phyloP scores from a whole-genome alignment of 2,888 invertebrate species.

The Lasioglossum villosulum region DNA sequence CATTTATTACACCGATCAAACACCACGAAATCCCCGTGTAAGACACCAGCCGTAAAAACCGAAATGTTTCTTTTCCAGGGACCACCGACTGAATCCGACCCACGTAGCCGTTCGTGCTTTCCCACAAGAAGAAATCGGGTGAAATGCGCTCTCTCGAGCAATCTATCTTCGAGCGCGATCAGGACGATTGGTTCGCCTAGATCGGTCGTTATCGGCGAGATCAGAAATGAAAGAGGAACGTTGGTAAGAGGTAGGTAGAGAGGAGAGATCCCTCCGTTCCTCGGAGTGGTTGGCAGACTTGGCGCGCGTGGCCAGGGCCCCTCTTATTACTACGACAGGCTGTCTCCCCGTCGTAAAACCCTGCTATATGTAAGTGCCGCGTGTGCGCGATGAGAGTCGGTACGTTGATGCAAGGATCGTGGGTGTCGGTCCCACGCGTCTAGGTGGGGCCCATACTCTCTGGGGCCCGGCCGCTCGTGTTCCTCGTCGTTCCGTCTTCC shows the following conservation, averaged over 20 bases:
- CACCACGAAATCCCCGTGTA: neutral
- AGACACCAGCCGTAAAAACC: neutral
- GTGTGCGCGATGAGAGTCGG: slow-evolving; percentile 74
- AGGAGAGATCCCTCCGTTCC: slow-evolving; percentile 56
- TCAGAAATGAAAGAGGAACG: slow-evolving; percentile 71
- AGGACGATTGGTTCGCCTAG: slow-evolving; percentile 23
- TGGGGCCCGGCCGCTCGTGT: slow-evolving; percentile 60
- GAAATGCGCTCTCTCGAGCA: neutral
- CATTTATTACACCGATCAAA: neutral
- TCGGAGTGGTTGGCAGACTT: slow-evolving; percentile 62
- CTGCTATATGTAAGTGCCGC: slow-evolving; percentile 72
- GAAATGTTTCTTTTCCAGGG: slow-evolving; percentile 12
- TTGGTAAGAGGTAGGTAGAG: slow-evolving; percentile 63
- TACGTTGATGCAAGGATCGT: slow-evolving; percentile 78
- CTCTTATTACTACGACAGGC: slow-evolving; percentile 77
- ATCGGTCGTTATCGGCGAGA: slow-evolving; percentile 62
- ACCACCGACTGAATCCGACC: neutral
- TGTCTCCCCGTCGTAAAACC: slow-evolving; percentile 78
- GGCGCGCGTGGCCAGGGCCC: slow-evolving; percentile 73
- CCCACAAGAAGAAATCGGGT: slow-evolving; percentile 11
- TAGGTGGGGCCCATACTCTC: slow-evolving; percentile 81
- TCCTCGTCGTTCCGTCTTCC: slow-evolving; percentile 48
- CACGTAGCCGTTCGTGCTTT: slow-evolving; percentile 5
- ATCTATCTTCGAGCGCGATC: slow-evolving; percentile 47
- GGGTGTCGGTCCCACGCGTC: slow-evolving; percentile 85